These are phyloP conservation scores for Nycticryphes semicollaris DNA, from an alignment of 2,113 vertebrate species.

Conservation along the genomic window DNA sequence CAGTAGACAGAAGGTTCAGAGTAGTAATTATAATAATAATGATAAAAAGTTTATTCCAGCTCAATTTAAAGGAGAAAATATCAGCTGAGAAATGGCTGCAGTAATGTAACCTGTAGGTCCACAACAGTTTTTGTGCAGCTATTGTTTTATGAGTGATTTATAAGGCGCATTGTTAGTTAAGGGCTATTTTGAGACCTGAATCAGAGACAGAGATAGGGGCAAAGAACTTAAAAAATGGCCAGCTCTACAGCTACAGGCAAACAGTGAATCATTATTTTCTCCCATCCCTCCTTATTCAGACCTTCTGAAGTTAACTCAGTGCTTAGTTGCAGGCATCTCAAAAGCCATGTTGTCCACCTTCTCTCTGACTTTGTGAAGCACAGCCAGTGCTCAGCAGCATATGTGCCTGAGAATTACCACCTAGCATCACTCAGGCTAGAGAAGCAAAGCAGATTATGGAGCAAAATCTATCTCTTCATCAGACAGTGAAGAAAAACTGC, in stretches of 20 bases:
- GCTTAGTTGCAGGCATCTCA: neutral
- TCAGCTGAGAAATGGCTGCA: neutral
- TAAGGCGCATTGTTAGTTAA: neutral
- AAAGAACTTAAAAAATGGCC: neutral
- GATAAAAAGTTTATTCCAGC: neutral
- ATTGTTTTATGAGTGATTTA: neutral
- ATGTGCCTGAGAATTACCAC: neutral
- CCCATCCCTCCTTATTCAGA: neutral
- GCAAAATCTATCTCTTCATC: neutral
- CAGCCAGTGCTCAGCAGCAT: rapidly evolving
- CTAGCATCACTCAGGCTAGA: neutral
- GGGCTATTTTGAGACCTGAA: neutral
- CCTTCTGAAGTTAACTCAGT: neutral
- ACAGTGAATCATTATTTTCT: neutral
- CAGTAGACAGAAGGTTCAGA: neutral
- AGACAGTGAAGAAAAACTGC: neutral
- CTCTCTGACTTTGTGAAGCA: neutral
- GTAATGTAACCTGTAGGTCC: neutral
- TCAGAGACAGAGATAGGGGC: neutral
- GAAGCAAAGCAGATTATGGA: neutral
- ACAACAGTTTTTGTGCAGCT: neutral
- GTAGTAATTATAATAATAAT: neutral
- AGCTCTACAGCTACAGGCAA: neutral
- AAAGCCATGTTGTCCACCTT: neutral
- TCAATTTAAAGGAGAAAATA: neutral